Evolutionary conservation across 2,797 vertebrate genomes (phyloP).

Genomic region (Trachurus trachurus): DNA sequence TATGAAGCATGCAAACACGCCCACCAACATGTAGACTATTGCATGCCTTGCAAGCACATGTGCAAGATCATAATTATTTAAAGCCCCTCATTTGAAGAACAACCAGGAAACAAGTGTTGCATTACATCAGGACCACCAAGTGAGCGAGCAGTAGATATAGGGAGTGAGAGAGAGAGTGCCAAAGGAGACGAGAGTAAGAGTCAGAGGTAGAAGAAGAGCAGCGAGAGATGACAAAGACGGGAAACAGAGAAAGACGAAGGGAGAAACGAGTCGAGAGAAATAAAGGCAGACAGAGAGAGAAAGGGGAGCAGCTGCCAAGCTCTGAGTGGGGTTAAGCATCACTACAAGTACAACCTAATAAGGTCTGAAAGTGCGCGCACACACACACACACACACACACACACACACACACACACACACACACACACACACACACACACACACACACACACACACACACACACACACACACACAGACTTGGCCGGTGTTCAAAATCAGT

Average conservation of each 20-base stretch:
- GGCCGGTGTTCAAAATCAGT: slow-evolving; percentile 68
- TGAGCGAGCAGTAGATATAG: slow-evolving; percentile 47
- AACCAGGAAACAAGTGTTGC: slow-evolving; percentile 67
- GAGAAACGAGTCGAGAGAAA: slow-evolving; percentile 44
- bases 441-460: slow-evolving; percentile 32
- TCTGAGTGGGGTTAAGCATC: slow-evolving; percentile 84
- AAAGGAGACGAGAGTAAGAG: slow-evolving; percentile 26
- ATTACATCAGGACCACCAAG: slow-evolving; percentile 73
- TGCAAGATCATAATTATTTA: slow-evolving; percentile 68
- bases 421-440: slow-evolving; percentile 41
- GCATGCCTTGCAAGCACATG: slow-evolving; percentile 81
- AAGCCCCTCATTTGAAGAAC: slow-evolving; percentile 70
- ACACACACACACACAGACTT: slow-evolving; percentile 54
- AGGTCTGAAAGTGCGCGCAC: slow-evolving; percentile 82
- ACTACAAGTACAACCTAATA: slow-evolving; percentile 82
- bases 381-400: slow-evolving; percentile 39
- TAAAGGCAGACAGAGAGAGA: slow-evolving; percentile 55
- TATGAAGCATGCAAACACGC: not conserved
- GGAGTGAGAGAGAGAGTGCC: not conserved
- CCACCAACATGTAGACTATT: slow-evolving; percentile 5
- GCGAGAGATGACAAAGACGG: slow-evolving; percentile 37
- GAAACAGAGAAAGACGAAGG: slow-evolving; percentile 38
- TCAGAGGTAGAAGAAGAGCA: slow-evolving; percentile 19
- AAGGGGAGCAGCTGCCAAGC: slow-evolving; percentile 77
- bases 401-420: slow-evolving; percentile 45